Evolutionary conservation across 2,797 vertebrate species (phyloP).

Genomic region (Xiphorhynchus erythropygius): DNA sequence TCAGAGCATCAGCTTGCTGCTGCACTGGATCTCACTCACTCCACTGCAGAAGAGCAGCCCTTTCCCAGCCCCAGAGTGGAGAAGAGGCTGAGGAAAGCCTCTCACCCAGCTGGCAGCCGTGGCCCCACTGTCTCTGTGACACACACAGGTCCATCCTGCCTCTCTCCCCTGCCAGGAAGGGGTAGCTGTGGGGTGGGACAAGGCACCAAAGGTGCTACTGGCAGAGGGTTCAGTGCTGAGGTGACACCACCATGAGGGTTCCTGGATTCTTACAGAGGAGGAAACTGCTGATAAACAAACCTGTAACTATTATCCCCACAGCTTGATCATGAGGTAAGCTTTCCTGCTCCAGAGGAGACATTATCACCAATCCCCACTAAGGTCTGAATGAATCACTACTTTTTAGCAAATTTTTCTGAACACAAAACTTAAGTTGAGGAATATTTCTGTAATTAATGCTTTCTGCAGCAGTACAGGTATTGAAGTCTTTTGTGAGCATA

Average conservation of each 20-base stretch:
- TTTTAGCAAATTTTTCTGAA: neutral
- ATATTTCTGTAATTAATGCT: neutral
- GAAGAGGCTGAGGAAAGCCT: neutral
- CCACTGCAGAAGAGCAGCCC: neutral
- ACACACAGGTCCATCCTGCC: neutral
- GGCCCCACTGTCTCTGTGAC: accelerated
- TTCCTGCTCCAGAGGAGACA: neutral
- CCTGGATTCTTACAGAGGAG: neutral
- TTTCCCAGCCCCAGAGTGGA: neutral
- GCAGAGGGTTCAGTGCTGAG: accelerated
- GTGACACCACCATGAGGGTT: accelerated
- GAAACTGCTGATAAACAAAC: neutral
- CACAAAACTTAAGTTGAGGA: neutral
- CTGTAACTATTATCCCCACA: neutral
- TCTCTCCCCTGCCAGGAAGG: neutral
- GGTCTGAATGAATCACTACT: neutral
- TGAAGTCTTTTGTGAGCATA: neutral
- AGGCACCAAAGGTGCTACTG: neutral
- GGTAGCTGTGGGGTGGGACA: too few species aligned
- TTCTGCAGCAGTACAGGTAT: neutral
- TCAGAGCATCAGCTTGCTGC: neutral
- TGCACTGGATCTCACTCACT: too few species aligned
- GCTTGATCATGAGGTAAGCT: neutral
- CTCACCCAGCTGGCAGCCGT: accelerated
- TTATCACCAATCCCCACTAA: neutral